Base-by-base conservation (phyloP, 2,797 vertebrate genomes). In the Hoplostethus mediterraneus region DNA sequence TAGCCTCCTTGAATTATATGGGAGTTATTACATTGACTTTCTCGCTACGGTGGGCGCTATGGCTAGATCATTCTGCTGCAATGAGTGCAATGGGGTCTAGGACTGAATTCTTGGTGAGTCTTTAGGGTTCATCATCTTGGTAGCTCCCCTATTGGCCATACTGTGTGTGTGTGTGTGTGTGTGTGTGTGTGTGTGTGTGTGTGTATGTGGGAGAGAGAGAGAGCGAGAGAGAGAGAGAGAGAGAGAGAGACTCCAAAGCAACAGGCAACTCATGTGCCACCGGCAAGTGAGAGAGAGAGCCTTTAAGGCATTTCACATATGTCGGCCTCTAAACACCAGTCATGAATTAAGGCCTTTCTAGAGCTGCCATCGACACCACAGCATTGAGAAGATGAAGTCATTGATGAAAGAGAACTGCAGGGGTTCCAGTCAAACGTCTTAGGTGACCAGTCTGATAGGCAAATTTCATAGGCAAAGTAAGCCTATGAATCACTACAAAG, bases 241-340 rank as follows among this genome's bases (percentile, higher is more conserved):
- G 52, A 65, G 80, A 85, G 59, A 79, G 53, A 67, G 42, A 79
- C 58, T 82, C 72, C 58, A 77, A 78, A 81, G 61, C 86, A 86
- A 78, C 83, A 81, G 80, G 72, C 71, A 67, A 73, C 68, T 86
- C 74, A 75, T 91, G 87, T 84, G 82, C 79, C 55, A 70, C 33
- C 68, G 58, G 77, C 44, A 89, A 89, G 88, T 4, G 33, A 74
- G 53, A 83, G 63, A 75, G 61, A 82, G 80, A 85, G 59, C 78
- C 79, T 81, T 81, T 75, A 81, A 89, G 80, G 79, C 54, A 75
- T 87, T 85, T 73, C 77, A 79, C 81, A 77, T 84, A 79, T 85
- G 71, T 73, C 64, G 59, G 74, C 60, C 60, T 80, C 69, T 66
- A 80, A 84, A 87, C 71, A 83, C 45, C 21, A 21, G 21, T 65